Evolutionary conservation across 2,888 invertebrate genomes (phyloP), one percentile per base, ranked within the genome.

Genomic region (Agrotis exclamationis): DNA sequence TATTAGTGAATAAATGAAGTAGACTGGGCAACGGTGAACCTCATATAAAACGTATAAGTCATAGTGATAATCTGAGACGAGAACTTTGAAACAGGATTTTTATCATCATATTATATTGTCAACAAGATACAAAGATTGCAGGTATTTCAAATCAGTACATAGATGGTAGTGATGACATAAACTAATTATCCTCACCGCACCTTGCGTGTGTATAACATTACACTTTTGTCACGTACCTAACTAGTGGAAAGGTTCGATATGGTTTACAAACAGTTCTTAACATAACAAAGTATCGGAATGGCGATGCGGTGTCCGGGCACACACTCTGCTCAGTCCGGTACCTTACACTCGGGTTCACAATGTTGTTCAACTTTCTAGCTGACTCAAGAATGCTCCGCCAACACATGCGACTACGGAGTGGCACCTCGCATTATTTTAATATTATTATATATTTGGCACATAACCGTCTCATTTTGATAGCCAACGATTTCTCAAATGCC

Each of bases 381-480:
- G 63, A 13, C 24, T 66, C 28, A 47, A 57, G 14, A 54, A 63
- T 22, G 50, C 65, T 58, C 68, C 68, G 69, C 59, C 24, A 53
- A 48, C 62, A 56, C 47, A 53, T 48, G 24, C 18, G 45, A 50
- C 20, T 24, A 54, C 48, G 63, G 57, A 57, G 57, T 76, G 70
- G 71, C 69, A 73, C 68, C 58, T 63, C 57, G 54, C 74, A 70
- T 66, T 58, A 56, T 75, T 70, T 72, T 63, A 56, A 62, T 69
- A 77, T 70, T 76, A 79, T 70, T 82, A 82, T 60, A 79, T 74
- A 79, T 87, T 89, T 89, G 88, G 88, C 88, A 88, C 87, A 79
- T 83, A 73, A 71, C 70, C 67, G 65, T 65, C 67, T 80, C 64
- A 74, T 70, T 79, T 80, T 79, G 79, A 80, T 74, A 83, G 82